Evolutionary conservation across 2,888 invertebrate genomes (phyloP).

Genomic region (Osmoderma eremita): DNA sequence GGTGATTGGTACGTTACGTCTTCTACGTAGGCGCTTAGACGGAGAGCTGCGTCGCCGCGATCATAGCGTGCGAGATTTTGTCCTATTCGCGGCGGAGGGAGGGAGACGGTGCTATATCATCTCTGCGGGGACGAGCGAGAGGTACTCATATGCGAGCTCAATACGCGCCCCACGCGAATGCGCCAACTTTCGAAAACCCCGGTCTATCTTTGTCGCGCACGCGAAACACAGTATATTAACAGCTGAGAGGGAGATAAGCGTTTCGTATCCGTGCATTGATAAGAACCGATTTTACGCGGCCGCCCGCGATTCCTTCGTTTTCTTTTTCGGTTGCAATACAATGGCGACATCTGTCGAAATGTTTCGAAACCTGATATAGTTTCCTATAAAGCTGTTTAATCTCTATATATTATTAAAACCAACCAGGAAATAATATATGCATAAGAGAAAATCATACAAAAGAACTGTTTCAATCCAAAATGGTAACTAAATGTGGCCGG

Average conservation of each 20-base stretch:
- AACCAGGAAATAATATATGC: too few species aligned
- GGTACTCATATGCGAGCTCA: neutral
- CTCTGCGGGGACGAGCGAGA: neutral
- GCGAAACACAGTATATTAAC: neutral
- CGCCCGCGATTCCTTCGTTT: constrained; percentile 8
- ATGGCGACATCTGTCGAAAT: neutral
- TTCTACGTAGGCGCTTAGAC: neutral
- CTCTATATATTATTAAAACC: too few species aligned
- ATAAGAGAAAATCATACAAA: too few species aligned
- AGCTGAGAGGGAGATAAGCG: constrained; percentile 23
- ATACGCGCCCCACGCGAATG: neutral
- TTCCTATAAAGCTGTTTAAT: constrained; percentile 4
- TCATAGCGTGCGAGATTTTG: constrained; percentile 9
- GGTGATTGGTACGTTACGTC: too few species aligned
- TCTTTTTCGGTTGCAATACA: neutral
- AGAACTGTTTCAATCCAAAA: too few species aligned
- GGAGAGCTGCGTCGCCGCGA: neutral
- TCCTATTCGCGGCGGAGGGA: neutral
- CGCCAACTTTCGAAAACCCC: constrained; percentile 35
- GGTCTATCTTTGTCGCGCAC: constrained; percentile 36
- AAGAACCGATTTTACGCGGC: constrained; percentile 15
- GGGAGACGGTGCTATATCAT: neutral
- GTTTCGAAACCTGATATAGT: neutral
- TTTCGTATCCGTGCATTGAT: constrained; percentile 4
- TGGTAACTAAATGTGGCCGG: too few species aligned